Evolutionary conservation across 2,113 vertebrate genomes (phyloP).

Genomic region (Sakesphorus luctuosus): DNA sequence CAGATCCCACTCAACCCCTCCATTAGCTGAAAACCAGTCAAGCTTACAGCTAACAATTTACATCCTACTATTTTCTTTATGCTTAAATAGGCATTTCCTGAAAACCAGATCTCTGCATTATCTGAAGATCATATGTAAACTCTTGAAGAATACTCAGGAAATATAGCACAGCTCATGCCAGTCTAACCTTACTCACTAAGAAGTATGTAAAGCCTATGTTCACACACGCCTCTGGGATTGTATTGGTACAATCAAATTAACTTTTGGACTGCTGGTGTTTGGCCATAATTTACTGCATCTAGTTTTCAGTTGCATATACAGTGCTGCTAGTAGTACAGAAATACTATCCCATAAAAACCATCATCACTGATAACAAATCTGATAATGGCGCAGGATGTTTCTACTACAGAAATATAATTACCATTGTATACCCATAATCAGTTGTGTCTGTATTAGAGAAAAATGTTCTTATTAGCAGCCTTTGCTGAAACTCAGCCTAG

Average conservation of each 20-base stretch:
- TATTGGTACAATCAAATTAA: slow-evolving; percentile 29
- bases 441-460: not conserved
- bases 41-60: slow-evolving; percentile 20
- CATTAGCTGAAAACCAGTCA: slow-evolving; percentile 48
- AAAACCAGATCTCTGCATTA: slow-evolving; percentile 37
- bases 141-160: slow-evolving; percentile 51
- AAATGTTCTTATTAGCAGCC: not conserved
- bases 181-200: slow-evolving; percentile 36
- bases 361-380: not conserved
- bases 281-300: not conserved
- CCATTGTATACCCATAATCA: not conserved
- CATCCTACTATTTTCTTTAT: slow-evolving; percentile 62
- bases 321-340: not conserved
- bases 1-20: slow-evolving; percentile 40
- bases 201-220: not conserved
- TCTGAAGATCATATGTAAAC: slow-evolving; percentile 63
- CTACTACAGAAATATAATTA: not conserved
- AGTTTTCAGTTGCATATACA: not conserved
- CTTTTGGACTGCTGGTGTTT: not conserved
- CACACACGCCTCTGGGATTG: not conserved
- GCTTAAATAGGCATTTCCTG: slow-evolving; percentile 53
- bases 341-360: not conserved
- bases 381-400: not conserved
- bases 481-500: not conserved
- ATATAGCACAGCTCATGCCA: slow-evolving; percentile 10